Percentiles rank a stretch among this genome's conserved stretches.
Evolutionary conservation across 2,113 vertebrate species (phyloP).

Genomic region (Alectura lathami): DNA sequence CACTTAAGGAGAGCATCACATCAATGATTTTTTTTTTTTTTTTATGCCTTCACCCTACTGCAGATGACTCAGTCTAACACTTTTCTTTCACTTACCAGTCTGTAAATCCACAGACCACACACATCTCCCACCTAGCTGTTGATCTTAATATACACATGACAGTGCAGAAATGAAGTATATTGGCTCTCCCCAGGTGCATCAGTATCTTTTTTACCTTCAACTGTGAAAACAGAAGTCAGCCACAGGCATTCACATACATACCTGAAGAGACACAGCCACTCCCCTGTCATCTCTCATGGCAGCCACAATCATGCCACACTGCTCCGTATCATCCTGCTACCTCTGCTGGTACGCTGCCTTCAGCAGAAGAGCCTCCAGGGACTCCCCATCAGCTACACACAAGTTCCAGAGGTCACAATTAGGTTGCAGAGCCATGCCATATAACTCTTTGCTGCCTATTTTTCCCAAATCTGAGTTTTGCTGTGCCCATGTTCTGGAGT

Average conservation of each 20-base stretch:
- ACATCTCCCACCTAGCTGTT: not conserved
- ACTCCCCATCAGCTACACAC: not conserved
- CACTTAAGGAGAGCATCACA: not conserved
- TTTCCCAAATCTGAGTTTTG: not conserved
- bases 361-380: not conserved
- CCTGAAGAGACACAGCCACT: not conserved
- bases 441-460: not conserved
- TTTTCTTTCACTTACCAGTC: not conserved
- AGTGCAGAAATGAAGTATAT: not conserved
- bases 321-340: not conserved
- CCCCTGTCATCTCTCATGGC: not conserved
- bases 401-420: conserved; percentile 9
- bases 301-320: not conserved
- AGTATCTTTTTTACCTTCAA: not conserved
- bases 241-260: not conserved
- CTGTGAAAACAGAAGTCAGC: not conserved
- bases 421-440: not conserved
- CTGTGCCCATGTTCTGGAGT: not conserved
- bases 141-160: not conserved
- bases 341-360: not conserved
- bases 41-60: not conserved
- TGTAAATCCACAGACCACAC: conserved; percentile 49
- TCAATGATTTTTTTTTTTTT: not conserved
- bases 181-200: not conserved
- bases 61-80: conserved; percentile 14